phyloP scores from a whole-genome alignment of 2,888 invertebrate genomes.

The Trichogramma evanescens region DNA sequence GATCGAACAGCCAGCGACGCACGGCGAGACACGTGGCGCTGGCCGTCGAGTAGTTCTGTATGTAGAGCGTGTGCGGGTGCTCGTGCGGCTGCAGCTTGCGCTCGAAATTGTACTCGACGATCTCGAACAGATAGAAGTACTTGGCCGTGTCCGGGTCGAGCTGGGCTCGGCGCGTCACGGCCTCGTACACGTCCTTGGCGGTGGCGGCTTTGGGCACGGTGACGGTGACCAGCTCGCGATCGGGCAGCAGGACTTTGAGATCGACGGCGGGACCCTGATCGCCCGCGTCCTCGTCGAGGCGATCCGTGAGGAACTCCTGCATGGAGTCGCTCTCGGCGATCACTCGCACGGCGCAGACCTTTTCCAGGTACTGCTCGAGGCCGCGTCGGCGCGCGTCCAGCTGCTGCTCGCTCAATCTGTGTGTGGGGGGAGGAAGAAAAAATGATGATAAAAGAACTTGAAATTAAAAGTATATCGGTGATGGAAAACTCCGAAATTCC shows the following conservation, averaged over 20 bases:
- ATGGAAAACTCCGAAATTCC: too few relatives aligned
- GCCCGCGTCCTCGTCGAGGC: slow-evolving; percentile 67
- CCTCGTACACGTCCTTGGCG: slow-evolving; percentile 84
- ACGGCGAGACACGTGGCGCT: slow-evolving; percentile 89
- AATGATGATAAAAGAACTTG: neutral
- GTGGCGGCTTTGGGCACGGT: slow-evolving; percentile 82
- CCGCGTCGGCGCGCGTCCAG: slow-evolving; percentile 89
- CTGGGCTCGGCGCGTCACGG: slow-evolving; percentile 76
- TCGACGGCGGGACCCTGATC: slow-evolving; percentile 67
- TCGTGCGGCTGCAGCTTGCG: slow-evolving; percentile 89
- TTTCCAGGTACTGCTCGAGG: slow-evolving; percentile 94
- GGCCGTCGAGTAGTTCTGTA: slow-evolving; percentile 98
- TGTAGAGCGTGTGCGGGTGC: slow-evolving; percentile 94
- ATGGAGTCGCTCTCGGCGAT: slow-evolving; percentile 96
- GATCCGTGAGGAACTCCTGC: slow-evolving; percentile 92
- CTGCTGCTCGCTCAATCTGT: slow-evolving; percentile 88
- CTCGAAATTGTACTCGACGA: slow-evolving; percentile 94
- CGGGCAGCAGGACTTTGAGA: slow-evolving; percentile 80
- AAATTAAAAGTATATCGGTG: neutral
- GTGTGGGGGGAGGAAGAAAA: neutral
- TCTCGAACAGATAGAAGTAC: slow-evolving; percentile 94
- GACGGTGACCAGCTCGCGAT: slow-evolving; percentile 82
- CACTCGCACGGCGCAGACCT: slow-evolving; percentile 94
- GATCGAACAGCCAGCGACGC: slow-evolving; percentile 79
- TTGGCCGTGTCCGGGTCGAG: slow-evolving; percentile 74